Evolutionary conservation across 2,888 invertebrate genomes (phyloP), one percentile per base, ranked within the genome.

Genomic region (Siphlonurus alternatus): DNA sequence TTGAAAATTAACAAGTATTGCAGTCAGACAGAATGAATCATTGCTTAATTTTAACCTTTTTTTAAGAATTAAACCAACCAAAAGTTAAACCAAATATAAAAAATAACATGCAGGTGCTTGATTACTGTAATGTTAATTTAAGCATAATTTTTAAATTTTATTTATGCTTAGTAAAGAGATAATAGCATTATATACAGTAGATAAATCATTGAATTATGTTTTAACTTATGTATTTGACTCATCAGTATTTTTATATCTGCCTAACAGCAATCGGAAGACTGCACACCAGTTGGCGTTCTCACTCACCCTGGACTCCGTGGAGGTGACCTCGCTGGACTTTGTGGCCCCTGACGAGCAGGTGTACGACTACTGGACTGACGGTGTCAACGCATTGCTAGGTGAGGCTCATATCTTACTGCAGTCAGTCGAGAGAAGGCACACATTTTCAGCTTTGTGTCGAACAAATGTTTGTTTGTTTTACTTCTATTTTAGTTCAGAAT

Each of bases 341-440:
- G 88, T 95, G 1, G 95, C 96, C 2, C 89, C 93, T 0, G 92
- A 92, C 75, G 93, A 95, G 71, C 83, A 84, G 71, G 82, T 87
- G 15, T 91, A 88, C 72, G 89, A 92, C 73, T 92, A 90, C 75
- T 98, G 97, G 97, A 92, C 92, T 0, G 97, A 98, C 77, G 97
- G 95, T 2, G 86, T 97, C 61, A 93, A 94, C 76, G 89, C 93
- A 18, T 77, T 98, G 62, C 78, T 96, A 18, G 81, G 82, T 76
- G 75, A n/a, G n/a, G n/a, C n/a, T n/a, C n/a, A n/a, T 71, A 66
- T 23, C 2, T n/a, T 59, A 60, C 7, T 53, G 3, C 1, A 1
- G 19, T 2, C 22, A 1, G 53, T 18, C 18, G 19, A 22, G n/a
- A 24, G 5, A 10, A 15, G 22, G 19, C 20, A 3, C 53, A n/a